Evolutionary conservation across 2,797 vertebrate species (phyloP), one percentile per base, ranked within the genome.

Genomic region (Enteromius mattozi): DNA sequence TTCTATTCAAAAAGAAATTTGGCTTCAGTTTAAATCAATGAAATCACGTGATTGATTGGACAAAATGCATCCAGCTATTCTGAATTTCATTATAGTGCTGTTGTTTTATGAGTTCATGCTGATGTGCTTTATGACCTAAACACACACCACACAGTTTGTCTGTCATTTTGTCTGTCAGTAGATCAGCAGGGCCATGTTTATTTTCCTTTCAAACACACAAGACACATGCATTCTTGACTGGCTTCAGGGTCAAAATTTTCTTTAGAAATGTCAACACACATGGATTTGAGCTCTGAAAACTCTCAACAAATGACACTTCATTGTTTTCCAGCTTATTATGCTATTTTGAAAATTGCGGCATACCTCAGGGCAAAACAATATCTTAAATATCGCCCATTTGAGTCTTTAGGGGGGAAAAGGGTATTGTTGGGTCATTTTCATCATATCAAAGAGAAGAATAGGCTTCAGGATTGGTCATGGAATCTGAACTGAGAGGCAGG

Each of bases 401-500:
- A 49, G 83, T 69, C 42, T 71, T 81, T 80, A 56, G 30, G 59
- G 30, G 68, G 81, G 51, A 79, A 86, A 87, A 80, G 78, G 65
- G 70, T 66, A 88, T 88, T 89, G 88, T 90, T 87, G 86, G 59
- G 80, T 45, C 7, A 33, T 85, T 86, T 75, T 40, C 56, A 59
- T 61, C 66, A 33, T 80, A 80, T 88, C 74, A 80, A 79, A 80
- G 81, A 86, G 61, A 87, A 88, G 84, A 90, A 87, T 84, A 49
- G 85, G 80, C 72, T 70, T 70, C 54, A 24, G 78, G 74, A 85
- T 47, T 81, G 84, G 86, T 86, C 71, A 56, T 81, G 86, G 85
- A 85, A 88, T 86, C 72, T 85, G 80, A 88, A 69, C 70, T 71
- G 56, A 88, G 85, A 84, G 51, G 81, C 85, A 89, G 88, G 89